A percentile compares a stretch with the other conserved stretches of the same genome.
These are phyloP conservation scores for Acanthosepion esculentum DNA, from an alignment of 2,888 invertebrate species.

Conservation along the genomic window DNA sequence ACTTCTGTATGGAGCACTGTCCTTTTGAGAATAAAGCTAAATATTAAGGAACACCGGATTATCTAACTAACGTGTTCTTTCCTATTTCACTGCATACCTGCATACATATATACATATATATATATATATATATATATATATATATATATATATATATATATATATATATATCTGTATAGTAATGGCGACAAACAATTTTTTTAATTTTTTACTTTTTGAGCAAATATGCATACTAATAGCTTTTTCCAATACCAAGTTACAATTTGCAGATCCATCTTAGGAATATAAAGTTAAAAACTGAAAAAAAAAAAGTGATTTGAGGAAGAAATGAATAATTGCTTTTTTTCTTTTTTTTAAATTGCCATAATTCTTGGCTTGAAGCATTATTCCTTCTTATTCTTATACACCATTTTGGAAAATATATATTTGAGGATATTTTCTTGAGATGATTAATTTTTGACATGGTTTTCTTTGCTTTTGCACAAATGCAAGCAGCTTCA, in stretches of 20 bases:
- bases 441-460: background rate
- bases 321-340: background rate
- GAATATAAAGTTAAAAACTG: background rate
- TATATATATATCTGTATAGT: background rate
- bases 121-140: too few species aligned
- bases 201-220: background rate
- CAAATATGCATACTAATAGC: background rate
- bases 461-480: background rate
- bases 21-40: too few species aligned
- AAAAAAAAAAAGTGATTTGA: background rate
- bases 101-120: too few species aligned
- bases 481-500: background rate
- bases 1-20: too few species aligned
- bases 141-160: too few species aligned
- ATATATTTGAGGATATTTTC: background rate
- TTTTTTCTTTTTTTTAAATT: background rate
- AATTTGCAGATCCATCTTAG: background rate
- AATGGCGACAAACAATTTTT: background rate
- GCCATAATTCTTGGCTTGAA: background rate
- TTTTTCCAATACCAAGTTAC: constrained; percentile 13
- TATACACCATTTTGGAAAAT: background rate
- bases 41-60: too few species aligned
- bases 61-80: too few species aligned
- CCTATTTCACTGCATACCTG: too few species aligned
- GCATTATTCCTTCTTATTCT: background rate